Evolutionary conservation across 2,888 invertebrate species (phyloP).

Genomic region (Andrena bucephala): DNA sequence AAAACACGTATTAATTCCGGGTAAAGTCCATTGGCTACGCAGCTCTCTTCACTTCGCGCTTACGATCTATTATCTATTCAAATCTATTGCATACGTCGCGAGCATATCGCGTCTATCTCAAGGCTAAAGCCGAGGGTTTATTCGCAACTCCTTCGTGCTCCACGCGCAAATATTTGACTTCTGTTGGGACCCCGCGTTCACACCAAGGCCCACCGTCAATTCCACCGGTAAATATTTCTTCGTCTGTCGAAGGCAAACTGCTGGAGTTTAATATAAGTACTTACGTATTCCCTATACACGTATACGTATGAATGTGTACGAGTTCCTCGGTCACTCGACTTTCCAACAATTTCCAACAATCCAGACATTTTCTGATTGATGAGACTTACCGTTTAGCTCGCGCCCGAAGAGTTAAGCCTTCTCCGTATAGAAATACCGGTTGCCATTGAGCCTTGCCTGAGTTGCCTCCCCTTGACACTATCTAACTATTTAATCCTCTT

Average conservation of each 20-base stretch:
- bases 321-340: not conserved
- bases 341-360: not conserved
- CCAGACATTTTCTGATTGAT: not conserved
- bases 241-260: not conserved
- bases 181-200: not conserved
- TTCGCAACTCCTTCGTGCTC: not conserved
- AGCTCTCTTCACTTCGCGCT: not conserved
- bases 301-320: too few species aligned
- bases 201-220: not conserved
- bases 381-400: not conserved
- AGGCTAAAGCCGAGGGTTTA: conserved; percentile 9
- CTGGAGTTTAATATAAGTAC: not conserved
- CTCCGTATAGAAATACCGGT: not conserved
- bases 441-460: not conserved
- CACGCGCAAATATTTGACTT: conserved; percentile 5
- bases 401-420: not conserved
- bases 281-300: not conserved
- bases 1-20: not conserved
- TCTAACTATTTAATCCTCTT: conserved; percentile 3
- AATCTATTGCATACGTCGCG: not conserved
- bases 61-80: not conserved
- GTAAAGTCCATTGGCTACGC: not conserved
- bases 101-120: not conserved
- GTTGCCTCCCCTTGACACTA: not conserved
- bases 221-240: not conserved